Base-by-base conservation (phyloP, 2,888 invertebrate genomes). In the Hypselothyrea guttata region DNA sequence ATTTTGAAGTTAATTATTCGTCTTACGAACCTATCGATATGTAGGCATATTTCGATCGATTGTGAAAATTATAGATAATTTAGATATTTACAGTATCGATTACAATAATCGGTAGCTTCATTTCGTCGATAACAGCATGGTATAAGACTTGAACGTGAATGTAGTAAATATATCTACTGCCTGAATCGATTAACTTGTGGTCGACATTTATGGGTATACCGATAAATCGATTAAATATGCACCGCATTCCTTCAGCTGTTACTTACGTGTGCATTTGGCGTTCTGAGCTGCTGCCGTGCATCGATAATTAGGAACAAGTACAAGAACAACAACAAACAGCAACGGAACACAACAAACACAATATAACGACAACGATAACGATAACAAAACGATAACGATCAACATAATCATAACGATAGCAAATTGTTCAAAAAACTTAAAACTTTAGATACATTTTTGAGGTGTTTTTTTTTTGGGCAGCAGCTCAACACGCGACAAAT, bases 401-500 rank as follows among this genome's bases (percentile, higher is more conserved):
- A 5, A 2, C 3, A 22, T 22, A 16, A 38, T 34, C n/a, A 16
- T 9, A 38, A 38, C 38, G 38, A 27, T 28, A 13, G 13, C 28
- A 7, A 7, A 30, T 22, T n/a, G n/a, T n/a, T n/a, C n/a, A n/a
- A 18, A 8, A 22, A 35, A n/a, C 12, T 11, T 4, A 45, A 7
- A 12, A 49, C 27, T 18, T 45, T 57, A 44, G 51, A 57, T 45
- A 22, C 22, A 4, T 22, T 22, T 22, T 22, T 22, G n/a, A n/a
- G n/a, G n/a, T n/a, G n/a, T 22, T 5, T 22, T 5, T 22, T 22
- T 22, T 22, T 5, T 22, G 22, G 22, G 59, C 54, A 63, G 54
- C 78, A 83, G 76, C 77, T 79, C 77, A 77, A 63, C 85, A 86
- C 71, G 75, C 82, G 65, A 57, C 69, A 63, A 68, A 65, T 58